Evolutionary conservation across 2,113 vertebrate genomes (phyloP), one percentile per base, ranked within the genome.

Genomic region (Arenaria interpres): DNA sequence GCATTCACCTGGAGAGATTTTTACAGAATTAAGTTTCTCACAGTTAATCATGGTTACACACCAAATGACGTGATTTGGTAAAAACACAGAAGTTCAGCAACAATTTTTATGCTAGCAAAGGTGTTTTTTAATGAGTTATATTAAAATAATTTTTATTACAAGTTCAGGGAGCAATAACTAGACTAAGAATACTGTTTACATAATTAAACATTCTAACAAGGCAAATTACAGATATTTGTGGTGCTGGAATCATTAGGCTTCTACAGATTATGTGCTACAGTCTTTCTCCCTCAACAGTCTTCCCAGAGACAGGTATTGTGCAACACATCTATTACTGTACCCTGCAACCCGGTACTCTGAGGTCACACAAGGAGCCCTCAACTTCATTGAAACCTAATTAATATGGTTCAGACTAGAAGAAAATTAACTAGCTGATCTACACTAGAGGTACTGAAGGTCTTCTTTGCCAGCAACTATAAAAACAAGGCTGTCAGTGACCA

Each of bases 1-100:
- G 83, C 45, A 1, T 97, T 97, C 81, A 92, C 98, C 98, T 98
- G 88, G 45, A 94, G 56, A 92, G 51, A 83, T 91, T 92, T 90
- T 86, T 71, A 28, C 18, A 91, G 22, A 77, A 81, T 0, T 15
- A 75, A 76, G 24, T 46, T 93, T 83, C 35, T 64, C n/a, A 48
- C 14, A 78, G 17, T 48, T 72, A n/a, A 35, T 33, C 53, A 33
- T 0, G 7, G 45, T 32, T 78, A 45, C 85, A 64, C 8, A 68
- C 19, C 60, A 87, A 81, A 25, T 28, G 3, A 43, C 0, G 0
- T 4, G 8, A 81, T 51, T 30, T 85, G 28, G 16, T 67, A 68
- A 88, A 32, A 80, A 25, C 10, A 53, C 11, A 74, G 30, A 68
- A 56, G 35, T 35, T 79, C 20, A 54, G 35, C 27, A 56, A 22